Conservation (phyloP, 2,113 vertebrate genomes). For the Zosterops lateralis region DNA sequence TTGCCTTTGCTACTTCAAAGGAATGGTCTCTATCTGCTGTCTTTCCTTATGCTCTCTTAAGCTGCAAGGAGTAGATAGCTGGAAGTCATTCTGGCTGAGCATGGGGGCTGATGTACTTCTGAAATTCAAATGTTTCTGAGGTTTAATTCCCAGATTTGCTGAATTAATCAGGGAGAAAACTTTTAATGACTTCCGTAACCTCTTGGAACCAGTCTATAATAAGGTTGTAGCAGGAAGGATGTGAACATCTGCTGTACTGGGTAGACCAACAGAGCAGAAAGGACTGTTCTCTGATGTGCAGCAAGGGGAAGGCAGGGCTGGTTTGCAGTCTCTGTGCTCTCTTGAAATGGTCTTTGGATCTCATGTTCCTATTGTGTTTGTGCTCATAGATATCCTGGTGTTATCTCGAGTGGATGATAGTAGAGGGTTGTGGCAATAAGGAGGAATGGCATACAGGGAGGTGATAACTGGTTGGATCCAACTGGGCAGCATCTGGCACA, state of each 20-base stretch:
- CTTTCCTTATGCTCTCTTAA: not conserved
- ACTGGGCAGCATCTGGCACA: conserved; percentile 28
- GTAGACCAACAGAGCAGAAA: not conserved
- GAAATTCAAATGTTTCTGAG: not conserved
- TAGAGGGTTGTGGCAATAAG: not conserved
- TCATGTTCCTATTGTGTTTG: not conserved
- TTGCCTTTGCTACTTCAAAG: not conserved
- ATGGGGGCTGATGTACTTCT: not conserved
- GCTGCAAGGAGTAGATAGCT: not conserved
- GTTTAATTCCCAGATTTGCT: not conserved
- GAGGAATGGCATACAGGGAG: not conserved
- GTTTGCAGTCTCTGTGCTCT: not conserved
- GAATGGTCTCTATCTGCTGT: not conserved
- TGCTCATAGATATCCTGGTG: not conserved
- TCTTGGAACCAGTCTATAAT: not conserved
- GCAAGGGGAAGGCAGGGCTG: not conserved
- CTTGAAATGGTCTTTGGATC: not conserved
- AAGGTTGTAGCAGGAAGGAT: not conserved
- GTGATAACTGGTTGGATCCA: conserved; percentile 14
- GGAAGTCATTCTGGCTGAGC: not conserved
- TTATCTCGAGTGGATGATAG: not conserved
- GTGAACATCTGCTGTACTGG: not conserved
- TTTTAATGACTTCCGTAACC: not conserved
- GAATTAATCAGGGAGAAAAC: not conserved
- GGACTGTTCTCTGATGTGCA: not conserved